phyloP scores from a whole-genome alignment of 1,140 invertebrate genomes.

The Mycetomoellerius zeteki region DNA sequence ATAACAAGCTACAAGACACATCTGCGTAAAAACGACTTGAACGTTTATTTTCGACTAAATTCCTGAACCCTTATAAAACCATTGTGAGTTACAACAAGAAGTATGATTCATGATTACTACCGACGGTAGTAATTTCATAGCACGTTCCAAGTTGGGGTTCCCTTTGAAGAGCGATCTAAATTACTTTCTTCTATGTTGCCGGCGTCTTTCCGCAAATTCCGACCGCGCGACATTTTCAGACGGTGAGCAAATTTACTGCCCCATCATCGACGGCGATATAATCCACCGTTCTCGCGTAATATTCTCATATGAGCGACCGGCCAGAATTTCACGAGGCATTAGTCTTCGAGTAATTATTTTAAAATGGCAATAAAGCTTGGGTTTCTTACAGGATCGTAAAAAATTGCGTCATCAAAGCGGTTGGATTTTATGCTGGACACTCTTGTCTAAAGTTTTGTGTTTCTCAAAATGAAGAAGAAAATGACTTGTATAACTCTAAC shows the following conservation, averaged over 20 bases:
- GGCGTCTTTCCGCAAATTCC: slow-evolving; percentile 54
- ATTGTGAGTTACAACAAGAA: slow-evolving; percentile 10
- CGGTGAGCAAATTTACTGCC: slow-evolving; percentile 38
- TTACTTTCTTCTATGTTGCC: slow-evolving; percentile 51
- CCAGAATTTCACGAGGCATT: slow-evolving; percentile 8
- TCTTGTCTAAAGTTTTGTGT: background rate
- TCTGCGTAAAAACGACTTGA: background rate
- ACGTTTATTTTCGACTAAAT: slow-evolving; percentile 41
- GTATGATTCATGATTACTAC: background rate
- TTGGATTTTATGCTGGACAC: background rate
- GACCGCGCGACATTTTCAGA: slow-evolving; percentile 23
- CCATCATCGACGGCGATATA: slow-evolving; percentile 18
- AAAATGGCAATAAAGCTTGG: background rate
- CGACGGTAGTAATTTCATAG: slow-evolving; percentile 30
- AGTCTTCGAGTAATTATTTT: slow-evolving; percentile 20
- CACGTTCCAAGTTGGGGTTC: slow-evolving; percentile 19
- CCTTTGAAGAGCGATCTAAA: slow-evolving; percentile 54
- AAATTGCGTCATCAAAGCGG: background rate
- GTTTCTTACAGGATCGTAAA: background rate
- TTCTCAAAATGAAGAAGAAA: background rate
- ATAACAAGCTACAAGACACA: no score
- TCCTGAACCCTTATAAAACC: slow-evolving; percentile 36
- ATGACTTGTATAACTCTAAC: background rate
- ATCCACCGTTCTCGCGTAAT: slow-evolving; percentile 20
- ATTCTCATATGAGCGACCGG: slow-evolving; percentile 26